phyloP scores from a whole-genome alignment of 2,113 vertebrate species.

The Oncorhynchus clarkii region DNA sequence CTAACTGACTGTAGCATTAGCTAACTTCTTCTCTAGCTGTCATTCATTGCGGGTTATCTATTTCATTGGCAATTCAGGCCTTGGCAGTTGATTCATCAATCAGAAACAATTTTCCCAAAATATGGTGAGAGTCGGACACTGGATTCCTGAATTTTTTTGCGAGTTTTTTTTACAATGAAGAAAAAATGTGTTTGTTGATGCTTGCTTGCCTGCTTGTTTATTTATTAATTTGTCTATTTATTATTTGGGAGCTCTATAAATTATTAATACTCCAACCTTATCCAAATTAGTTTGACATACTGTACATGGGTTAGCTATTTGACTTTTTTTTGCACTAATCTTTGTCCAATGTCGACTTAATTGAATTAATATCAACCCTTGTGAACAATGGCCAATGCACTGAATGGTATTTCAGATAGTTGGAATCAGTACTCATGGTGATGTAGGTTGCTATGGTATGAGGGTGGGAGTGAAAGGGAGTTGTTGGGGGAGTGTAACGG shows the following conservation, averaged over 20 bases:
- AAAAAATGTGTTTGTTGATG: conserved; percentile 70
- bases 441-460: conserved; percentile 12
- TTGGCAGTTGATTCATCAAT: conserved; percentile 40
- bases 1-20: not conserved
- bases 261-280: conserved; percentile 60
- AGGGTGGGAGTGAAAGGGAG: not conserved
- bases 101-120: conserved; percentile 55
- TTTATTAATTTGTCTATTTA: conserved; percentile 80
- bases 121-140: conserved; percentile 42
- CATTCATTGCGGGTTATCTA: not conserved
- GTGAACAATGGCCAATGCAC: conserved; percentile 14
- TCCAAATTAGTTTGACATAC: conserved; percentile 41
- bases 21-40: conserved; percentile 24
- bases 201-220: conserved; percentile 80
- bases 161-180: conserved; percentile 20
- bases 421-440: conserved; percentile 6
- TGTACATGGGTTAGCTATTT: conserved; percentile 39
- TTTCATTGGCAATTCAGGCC: conserved; percentile 1
- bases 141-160: conserved; percentile 58
- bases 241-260: conserved; percentile 75
- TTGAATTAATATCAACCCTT: conserved; percentile 17
- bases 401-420: conserved; percentile 5
- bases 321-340: conserved; percentile 31
- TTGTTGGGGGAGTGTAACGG: not conserved
- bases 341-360: conserved; percentile 26